Percentiles rank a stretch among this genome's conserved stretches.
Conservation (phyloP, 1,140 invertebrate genomes). For the Whitmania pigra region DNA sequence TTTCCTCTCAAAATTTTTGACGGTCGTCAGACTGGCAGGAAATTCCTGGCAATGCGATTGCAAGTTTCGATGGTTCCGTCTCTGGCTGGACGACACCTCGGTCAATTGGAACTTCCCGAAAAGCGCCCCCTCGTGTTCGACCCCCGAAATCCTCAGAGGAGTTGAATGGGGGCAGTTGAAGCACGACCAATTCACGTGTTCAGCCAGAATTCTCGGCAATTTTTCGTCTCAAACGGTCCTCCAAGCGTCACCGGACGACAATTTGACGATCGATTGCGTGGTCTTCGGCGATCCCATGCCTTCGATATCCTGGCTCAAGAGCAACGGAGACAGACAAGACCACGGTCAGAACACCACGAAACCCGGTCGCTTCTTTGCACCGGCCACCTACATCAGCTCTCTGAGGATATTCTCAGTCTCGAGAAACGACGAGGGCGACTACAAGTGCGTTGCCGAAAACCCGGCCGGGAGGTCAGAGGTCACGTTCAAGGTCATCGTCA, state of each 20-base stretch:
- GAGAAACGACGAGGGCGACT: constrained; percentile 23
- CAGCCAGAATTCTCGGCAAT: constrained; percentile 17
- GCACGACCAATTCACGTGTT: constrained; percentile 20
- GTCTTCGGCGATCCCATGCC: constrained; percentile 22
- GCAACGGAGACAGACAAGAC: background rate
- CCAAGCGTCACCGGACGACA: constrained; percentile 9
- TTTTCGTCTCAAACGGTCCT: constrained; percentile 2
- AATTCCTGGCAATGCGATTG: constrained; percentile 39
- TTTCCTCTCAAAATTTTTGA: constrained; percentile 8
- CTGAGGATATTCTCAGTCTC: constrained; percentile 18
- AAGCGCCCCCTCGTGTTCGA: constrained; percentile 9
- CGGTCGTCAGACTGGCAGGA: constrained; percentile 29
- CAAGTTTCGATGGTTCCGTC: constrained; percentile 26
- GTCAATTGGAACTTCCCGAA: background rate
- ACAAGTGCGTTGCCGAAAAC: constrained; percentile 33
- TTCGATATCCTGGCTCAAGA: constrained; percentile 18
- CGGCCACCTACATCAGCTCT: constrained; percentile 3
- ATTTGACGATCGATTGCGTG: constrained; percentile 21
- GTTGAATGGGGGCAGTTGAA: constrained; percentile 20
- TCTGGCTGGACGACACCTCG: constrained; percentile 5
- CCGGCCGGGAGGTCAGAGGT: constrained; percentile 27
- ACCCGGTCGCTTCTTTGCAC: background rate
- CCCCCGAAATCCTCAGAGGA: constrained; percentile 7
- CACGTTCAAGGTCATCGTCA: constrained; percentile 29
- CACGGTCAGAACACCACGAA: background rate